A percentile compares a stretch with the other conserved stretches of the same genome.
phyloP scores from a whole-genome alignment of 2,888 invertebrate species.

The Eucriotettix oculatus region DNA sequence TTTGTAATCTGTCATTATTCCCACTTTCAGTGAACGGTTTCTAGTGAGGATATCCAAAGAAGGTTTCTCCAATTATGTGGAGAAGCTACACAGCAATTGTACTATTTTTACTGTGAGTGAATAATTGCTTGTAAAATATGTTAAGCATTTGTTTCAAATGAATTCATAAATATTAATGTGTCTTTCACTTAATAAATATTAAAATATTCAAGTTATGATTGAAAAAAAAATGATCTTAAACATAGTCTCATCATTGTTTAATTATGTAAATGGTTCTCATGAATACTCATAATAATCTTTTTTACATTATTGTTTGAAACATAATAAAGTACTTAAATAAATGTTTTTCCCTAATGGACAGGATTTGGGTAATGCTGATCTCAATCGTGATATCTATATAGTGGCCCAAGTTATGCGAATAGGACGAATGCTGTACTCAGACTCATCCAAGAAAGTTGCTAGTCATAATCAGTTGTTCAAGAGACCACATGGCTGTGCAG shows the following conservation, averaged over 20 bases:
- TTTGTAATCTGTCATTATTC: background rate
- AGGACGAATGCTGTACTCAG: slow-evolving; percentile 63
- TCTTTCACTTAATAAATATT: too few relatives aligned
- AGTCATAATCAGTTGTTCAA: slow-evolving; percentile 18
- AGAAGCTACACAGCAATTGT: slow-evolving; percentile 72
- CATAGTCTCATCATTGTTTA: too few relatives aligned
- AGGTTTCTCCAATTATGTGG: slow-evolving; percentile 77
- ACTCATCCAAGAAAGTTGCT: slow-evolving; percentile 31
- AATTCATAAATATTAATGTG: too few relatives aligned
- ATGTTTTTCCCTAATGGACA: slow-evolving; percentile 23
- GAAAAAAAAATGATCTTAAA: too few relatives aligned
- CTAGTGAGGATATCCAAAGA: slow-evolving; percentile 77
- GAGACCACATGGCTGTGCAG: slow-evolving; percentile 77
- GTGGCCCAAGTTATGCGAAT: slow-evolving; percentile 82
- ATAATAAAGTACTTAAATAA: background rate
- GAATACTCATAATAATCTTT: too few relatives aligned
- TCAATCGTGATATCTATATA: slow-evolving; percentile 70
- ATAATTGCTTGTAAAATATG: slow-evolving; percentile 1
- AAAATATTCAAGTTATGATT: too few relatives aligned
- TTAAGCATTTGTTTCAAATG: background rate
- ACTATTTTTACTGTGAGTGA: slow-evolving; percentile 68
- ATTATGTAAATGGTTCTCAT: too few relatives aligned
- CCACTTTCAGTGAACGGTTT: slow-evolving; percentile 55
- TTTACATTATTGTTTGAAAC: too few relatives aligned
- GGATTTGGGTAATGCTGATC: slow-evolving; percentile 72